Evolutionary conservation across 2,888 invertebrate species (phyloP), one percentile per base, ranked within the genome.

Genomic region (Cybosia mesomella): DNA sequence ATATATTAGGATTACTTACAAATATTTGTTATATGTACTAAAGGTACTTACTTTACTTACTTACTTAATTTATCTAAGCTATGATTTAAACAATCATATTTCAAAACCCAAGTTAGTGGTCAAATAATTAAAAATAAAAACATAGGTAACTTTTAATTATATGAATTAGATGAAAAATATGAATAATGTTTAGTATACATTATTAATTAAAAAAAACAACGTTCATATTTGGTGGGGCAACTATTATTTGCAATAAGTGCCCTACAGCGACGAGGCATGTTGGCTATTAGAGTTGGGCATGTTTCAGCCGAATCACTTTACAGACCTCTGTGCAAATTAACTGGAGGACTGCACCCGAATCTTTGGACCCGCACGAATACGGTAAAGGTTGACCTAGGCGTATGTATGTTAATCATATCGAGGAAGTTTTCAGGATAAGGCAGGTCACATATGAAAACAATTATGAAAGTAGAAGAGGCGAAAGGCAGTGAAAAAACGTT

Each of bases 211-310:
- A 18, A 18, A 18, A 3, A 49, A 49, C 49, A n/a, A n/a, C n/a
- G n/a, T 49, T n/a, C 18, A 49, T 15, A n/a, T n/a, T 49, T n/a
- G 49, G 49, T 49, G 49, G 49, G n/a, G 49, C 1, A 49, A n/a
- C n/a, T 49, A 49, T 49, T 49, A 49, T 49, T 49, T 49, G 49
- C 49, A 49, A 49, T 49, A 49, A 49, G n/a, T 49, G 49, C n/a
- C 1, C 49, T 49, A 43, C 5, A 18, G 18, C 0, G 18, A 49
- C 18, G 49, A 49, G 18, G 18, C 15, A 43, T 49, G 1, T 8
- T 8, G 49, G 8, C 49, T 49, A 49, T 49, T n/a, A 49, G 49
- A 43, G 18, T 15, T 10, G 15, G 18, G 0, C 5, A 43, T 1
- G 18, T 5, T 43, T 18, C 43, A 39, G 43, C 2, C 18, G 8